Percentiles rank a stretch among this genome's conserved stretches.
phyloP scores from a whole-genome alignment of 2,888 invertebrate genomes.

The Apodemia hepburni region DNA sequence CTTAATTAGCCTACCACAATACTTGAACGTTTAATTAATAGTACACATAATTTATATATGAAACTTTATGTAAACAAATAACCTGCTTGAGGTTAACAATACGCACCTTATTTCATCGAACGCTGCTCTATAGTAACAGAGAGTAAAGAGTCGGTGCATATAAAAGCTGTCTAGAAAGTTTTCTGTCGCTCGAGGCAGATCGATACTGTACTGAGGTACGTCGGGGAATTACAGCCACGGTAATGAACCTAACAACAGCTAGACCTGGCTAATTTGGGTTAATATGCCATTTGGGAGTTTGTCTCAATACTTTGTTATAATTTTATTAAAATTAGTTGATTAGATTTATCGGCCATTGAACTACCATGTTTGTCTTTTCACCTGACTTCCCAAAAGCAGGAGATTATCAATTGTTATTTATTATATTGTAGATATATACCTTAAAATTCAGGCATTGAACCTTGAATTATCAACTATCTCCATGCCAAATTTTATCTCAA shows the following conservation, averaged over 20 bases:
- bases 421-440: no score
- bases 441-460: no score
- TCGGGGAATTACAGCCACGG: conserved; percentile 54
- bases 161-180: conserved; percentile 81
- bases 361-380: no score
- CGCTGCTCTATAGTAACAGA: conserved; percentile 44
- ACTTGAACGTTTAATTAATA: background rate
- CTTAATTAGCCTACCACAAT: background rate
- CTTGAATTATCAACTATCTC: no score
- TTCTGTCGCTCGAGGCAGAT: conserved; percentile 74
- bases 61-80: conserved; percentile 23
- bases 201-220: conserved; percentile 65
- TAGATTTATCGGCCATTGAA: no score
- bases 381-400: no score
- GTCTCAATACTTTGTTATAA: background rate
- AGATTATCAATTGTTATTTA: no score
- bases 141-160: conserved; percentile 72
- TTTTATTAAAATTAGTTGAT: background rate
- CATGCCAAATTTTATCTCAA: no score
- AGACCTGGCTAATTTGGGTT: conserved; percentile 70
- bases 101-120: conserved; percentile 47
- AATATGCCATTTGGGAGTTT: conserved; percentile 58
- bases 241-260: conserved; percentile 59
- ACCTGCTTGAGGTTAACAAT: conserved; percentile 36
- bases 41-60: background rate